Evolutionary conservation across 1,140 invertebrate species (phyloP), one percentile per base, ranked within the genome.

Genomic region (Eufriesea mexicana): DNA sequence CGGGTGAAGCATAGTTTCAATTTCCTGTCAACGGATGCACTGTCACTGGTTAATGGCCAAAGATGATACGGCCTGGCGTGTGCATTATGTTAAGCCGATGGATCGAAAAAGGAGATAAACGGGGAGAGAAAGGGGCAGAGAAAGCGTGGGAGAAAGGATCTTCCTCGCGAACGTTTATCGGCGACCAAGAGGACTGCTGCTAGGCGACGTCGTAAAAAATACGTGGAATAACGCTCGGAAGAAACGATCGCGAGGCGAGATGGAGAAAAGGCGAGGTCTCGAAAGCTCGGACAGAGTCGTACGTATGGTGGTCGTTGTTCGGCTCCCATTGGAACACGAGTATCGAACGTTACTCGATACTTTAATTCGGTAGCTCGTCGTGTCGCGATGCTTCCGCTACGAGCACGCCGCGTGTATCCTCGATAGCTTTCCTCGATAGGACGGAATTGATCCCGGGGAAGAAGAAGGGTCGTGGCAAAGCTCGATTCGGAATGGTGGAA

Each of bases 1-100:
- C 18, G n/a, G n/a, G 28, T 87, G 82, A 87, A 42, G 67, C 86
- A 84, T 84, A 87, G 86, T 77, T 81, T 87, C 86, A 79, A 87
- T 86, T 84, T 86, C 81, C 81, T 62, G 72, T 87, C 84, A 71
- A 51, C 68, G 49, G 64, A 62, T 73, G 28, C 73, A 77, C 72
- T 49, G 86, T 76, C 70, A 79, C 47, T 71, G 70, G 64, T 64
- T 85, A 68, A 86, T 77, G 68, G 79, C 79, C 66, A 84, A 67
- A 86, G 77, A 85, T 57, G 78, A 74, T 55, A 64, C 64, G 28
- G 49, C 61, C 54, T 28, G 61, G 55, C 54, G 61, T 57, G 66
- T 54, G 79, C 78, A 62, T 70, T 85, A 85, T 18, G 75, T 62
- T 42, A 14, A 55, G 12, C n/a, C 18, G 35, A 20, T 66, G 25